These are phyloP conservation scores for Pempheris klunzingeri DNA, from an alignment of 2,797 vertebrate genomes.

Conservation along the genomic window DNA sequence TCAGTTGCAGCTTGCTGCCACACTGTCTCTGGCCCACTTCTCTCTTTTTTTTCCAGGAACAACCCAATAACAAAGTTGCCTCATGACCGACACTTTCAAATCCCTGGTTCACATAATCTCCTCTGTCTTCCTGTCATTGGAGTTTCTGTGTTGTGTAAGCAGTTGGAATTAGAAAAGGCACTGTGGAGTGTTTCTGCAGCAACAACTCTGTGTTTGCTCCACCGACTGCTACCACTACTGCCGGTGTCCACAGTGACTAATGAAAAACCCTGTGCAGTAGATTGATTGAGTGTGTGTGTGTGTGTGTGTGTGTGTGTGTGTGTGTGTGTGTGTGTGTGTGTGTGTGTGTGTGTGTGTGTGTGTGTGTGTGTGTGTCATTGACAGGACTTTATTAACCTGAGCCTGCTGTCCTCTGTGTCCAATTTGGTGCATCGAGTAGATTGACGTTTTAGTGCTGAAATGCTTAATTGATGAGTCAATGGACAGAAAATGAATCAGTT, in stretches of 20 bases:
- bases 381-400: slow-evolving; percentile 56
- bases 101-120: slow-evolving; percentile 24
- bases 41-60: background rate
- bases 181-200: slow-evolving; percentile 57
- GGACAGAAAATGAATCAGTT: background rate
- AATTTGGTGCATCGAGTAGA: slow-evolving; percentile 28
- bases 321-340: slow-evolving; percentile 24
- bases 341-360: slow-evolving; percentile 10
- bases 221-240: slow-evolving; percentile 6
- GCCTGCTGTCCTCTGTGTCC: slow-evolving; percentile 15
- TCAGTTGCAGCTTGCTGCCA: background rate
- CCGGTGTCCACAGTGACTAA: slow-evolving; percentile 40
- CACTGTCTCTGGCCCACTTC: background rate
- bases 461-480: slow-evolving; percentile 13
- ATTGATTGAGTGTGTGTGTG: slow-evolving; percentile 28
- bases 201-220: slow-evolving; percentile 41
- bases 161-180: slow-evolving; percentile 50
- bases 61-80: slow-evolving; percentile 19
- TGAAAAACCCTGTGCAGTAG: slow-evolving; percentile 38
- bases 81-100: background rate
- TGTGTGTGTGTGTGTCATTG: slow-evolving; percentile 4
- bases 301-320: slow-evolving; percentile 15
- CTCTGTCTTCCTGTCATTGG: slow-evolving; percentile 7
- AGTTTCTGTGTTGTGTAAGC: slow-evolving; percentile 41
- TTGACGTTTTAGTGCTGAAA: slow-evolving; percentile 28